These are phyloP conservation scores for Tor tambroides DNA, from an alignment of 2,113 vertebrate genomes.

Conservation along the genomic window DNA sequence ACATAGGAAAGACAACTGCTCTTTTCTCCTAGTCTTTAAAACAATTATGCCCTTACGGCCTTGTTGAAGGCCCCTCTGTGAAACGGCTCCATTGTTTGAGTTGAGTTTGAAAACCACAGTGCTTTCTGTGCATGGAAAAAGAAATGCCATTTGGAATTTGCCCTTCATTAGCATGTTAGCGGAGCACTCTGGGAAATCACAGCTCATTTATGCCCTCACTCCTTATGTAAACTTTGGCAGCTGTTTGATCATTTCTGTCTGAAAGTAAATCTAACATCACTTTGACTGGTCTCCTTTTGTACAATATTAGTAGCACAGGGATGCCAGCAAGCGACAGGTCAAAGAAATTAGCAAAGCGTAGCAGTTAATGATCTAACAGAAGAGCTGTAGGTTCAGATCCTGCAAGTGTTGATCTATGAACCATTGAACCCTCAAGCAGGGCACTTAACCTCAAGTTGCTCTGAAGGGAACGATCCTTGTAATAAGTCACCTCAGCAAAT, in stretches of 20 bases:
- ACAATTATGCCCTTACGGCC: not conserved
- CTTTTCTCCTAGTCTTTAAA: not conserved
- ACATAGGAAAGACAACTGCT: not conserved
- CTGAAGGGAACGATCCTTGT: not conserved
- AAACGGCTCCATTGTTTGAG: not conserved
- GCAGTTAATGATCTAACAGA: conserved; percentile 5
- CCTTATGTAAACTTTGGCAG: conserved; percentile 33
- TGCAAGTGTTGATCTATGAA: not conserved
- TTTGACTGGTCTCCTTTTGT: conserved; percentile 25
- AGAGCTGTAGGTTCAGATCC: not conserved
- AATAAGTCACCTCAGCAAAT: conserved; percentile 4
- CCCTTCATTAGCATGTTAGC: conserved; percentile 45
- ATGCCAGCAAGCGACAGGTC: not conserved
- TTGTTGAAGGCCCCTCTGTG: not conserved
- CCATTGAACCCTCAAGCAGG: not conserved
- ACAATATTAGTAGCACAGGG: not conserved
- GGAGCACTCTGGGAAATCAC: conserved; percentile 51
- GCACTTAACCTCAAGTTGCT: conserved; percentile 29
- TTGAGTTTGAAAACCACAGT: conserved; percentile 16
- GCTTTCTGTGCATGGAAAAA: conserved; percentile 9
- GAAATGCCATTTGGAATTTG: conserved; percentile 9
- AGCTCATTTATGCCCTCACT: conserved; percentile 35
- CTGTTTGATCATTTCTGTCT: conserved; percentile 37
- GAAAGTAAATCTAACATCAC: conserved; percentile 6
- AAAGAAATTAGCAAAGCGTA: conserved; percentile 9